phyloP scores from a whole-genome alignment of 2,797 vertebrate species.

The Adelosebastes latens region DNA sequence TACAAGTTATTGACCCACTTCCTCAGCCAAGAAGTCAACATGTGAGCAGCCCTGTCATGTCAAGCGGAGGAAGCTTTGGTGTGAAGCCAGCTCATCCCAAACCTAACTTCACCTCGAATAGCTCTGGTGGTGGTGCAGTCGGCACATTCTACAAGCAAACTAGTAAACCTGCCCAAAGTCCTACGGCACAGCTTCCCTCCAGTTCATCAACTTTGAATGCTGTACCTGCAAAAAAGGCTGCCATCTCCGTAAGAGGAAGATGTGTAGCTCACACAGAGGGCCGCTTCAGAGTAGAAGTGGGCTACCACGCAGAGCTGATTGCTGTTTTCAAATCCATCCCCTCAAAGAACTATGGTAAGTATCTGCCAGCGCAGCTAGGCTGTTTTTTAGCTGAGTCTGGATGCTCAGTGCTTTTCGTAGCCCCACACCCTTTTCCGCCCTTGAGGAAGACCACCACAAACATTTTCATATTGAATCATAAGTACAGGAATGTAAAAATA shows the following conservation, averaged over 20 bases:
- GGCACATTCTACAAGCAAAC: constrained; percentile 70
- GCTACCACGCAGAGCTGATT: constrained; percentile 90
- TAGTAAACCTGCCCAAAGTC: constrained; percentile 44
- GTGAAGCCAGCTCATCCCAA: constrained; percentile 44
- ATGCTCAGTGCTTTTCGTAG: background rate
- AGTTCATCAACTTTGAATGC: constrained; percentile 18
- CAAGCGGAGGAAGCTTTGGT: constrained; percentile 3
- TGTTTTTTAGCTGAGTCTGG: background rate
- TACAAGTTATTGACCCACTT: constrained; percentile 52
- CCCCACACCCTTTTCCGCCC: background rate
- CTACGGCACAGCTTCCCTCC: constrained; percentile 37
- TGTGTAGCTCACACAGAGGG: constrained; percentile 84
- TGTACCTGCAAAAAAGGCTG: constrained; percentile 72
- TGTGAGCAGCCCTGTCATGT: constrained; percentile 22
- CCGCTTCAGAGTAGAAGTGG: constrained; percentile 90
- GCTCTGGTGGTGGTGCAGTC: constrained; percentile 31
- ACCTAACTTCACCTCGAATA: constrained; percentile 5
- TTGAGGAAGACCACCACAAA: background rate
- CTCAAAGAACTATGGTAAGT: constrained; percentile 91
- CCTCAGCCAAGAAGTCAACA: constrained; percentile 42
- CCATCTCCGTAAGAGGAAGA: constrained; percentile 78
- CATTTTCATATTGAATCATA: background rate
- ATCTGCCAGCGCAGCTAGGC: background rate
- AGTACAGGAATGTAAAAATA: background rate
- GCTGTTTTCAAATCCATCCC: constrained; percentile 89